Evolutionary conservation across 2,113 vertebrate species (phyloP), one percentile per base, ranked within the genome.

Genomic region (Nibea coibor): DNA sequence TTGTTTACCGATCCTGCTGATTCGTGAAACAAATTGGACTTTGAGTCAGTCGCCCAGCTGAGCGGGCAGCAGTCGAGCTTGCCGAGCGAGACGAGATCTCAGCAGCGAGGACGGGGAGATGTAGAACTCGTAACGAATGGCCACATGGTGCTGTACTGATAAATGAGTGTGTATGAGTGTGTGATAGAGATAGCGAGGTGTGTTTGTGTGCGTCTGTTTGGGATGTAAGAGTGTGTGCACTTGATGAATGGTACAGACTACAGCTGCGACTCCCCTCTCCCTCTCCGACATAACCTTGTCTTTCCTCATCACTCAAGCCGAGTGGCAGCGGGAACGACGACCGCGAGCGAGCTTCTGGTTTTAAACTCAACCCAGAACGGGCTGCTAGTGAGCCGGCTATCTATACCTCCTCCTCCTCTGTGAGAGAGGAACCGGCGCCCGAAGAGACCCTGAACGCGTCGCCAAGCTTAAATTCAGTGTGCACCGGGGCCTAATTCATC

Each of bases 271-370:
- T 82, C 75, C 28, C 69, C 80, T 87, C 82, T 72, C 66, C 66
- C 59, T 90, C 81, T 83, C 81, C 63, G 70, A 82, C 75, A 87
- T 93, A 84, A 94, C 93, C 93, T 93, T 93, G 90, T 93, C 92
- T 90, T 84, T 90, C 86, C 82, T 89, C 93, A 92, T 94, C 93
- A 87, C 86, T 93, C 90, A 90, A 77, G 70, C 75, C 16, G 66
- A 92, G 74, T 68, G 45, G 75, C 79, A 68, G 63, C 43, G 19
- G 78, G 87, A 78, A 78, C 71, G 26, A 71, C 43, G 77, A 70
- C 85, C 69, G 50, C 17, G 39, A 67, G 75, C 59, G 39, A 66
- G 67, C 63, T 58, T 61, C 81, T 75, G 73, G 58, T 83, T 86
- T 67, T 56, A 58, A 54, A 47, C 62, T 66, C 31, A 5, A 51